Percentiles rank a stretch among this genome's conserved stretches.
Evolutionary conservation across 2,888 invertebrate genomes (phyloP).

Genomic region (Nomada lathburiana): DNA sequence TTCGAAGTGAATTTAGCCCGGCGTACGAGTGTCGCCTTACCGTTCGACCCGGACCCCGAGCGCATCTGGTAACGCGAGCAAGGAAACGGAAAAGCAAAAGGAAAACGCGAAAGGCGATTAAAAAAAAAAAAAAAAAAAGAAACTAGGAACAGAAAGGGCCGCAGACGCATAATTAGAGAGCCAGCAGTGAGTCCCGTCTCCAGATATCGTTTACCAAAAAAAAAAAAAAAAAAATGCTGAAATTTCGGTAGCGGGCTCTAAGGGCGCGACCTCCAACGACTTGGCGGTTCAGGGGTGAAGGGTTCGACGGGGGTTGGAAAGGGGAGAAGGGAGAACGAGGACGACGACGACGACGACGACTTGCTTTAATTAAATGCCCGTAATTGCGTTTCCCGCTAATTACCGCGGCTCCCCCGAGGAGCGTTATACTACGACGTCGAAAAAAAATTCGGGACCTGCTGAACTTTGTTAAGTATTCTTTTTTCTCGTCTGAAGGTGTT

Average conservation of each 20-base stretch:
- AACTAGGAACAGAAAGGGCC: slow-evolving; percentile 32
- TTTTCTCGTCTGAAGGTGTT: slow-evolving; percentile 72
- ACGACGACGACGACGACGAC: slow-evolving; percentile 73
- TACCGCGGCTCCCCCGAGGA: slow-evolving; percentile 71
- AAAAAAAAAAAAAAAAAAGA: slow-evolving; percentile 5
- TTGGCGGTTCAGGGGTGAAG: slow-evolving; percentile 23
- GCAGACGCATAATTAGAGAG: slow-evolving; percentile 69
- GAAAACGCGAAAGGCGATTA: slow-evolving; percentile 9
- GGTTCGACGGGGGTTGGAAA: neutral
- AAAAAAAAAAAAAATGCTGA: slow-evolving; percentile 50
- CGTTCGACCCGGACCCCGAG: slow-evolving; percentile 23
- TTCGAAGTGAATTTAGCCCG: slow-evolving; percentile 30
- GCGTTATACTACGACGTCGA: slow-evolving; percentile 60
- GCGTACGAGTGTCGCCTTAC: slow-evolving; percentile 44
- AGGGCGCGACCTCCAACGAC: slow-evolving; percentile 58
- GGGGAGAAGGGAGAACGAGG: slow-evolving; percentile 6
- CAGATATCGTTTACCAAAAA: slow-evolving; percentile 67
- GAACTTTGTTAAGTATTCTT: slow-evolving; percentile 67
- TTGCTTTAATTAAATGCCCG: slow-evolving; percentile 81
- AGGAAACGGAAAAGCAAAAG: neutral
- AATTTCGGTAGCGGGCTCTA: slow-evolving; percentile 65
- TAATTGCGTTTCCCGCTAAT: slow-evolving; percentile 82
- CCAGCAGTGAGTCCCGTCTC: slow-evolving; percentile 49
- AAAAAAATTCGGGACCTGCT: slow-evolving; percentile 69
- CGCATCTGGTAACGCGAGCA: slow-evolving; percentile 21